Base-by-base conservation (phyloP, 1,140 invertebrate genomes). In the Leptoteleia sp. region DNA sequence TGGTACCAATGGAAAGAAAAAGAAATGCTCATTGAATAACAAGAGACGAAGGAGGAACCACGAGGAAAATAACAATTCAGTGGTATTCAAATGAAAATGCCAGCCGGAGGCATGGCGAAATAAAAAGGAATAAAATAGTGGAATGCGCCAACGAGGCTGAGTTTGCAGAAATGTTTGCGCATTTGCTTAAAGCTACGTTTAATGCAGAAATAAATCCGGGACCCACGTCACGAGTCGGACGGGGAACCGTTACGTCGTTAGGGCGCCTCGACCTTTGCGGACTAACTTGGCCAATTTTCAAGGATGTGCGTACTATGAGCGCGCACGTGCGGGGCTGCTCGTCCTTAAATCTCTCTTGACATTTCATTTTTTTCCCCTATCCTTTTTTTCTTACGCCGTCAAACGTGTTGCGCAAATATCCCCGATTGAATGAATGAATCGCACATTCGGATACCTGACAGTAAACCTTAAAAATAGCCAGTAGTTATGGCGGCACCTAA, bases 241-340 rank as follows among this genome's bases (percentile, higher is more conserved):
- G n/a, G n/a, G 16, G 25, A 33, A 47, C 64, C 64, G 64, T 76
- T 76, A 70, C 19, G 17, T 57, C 73, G 57, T 76, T 70, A 76
- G 57, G 65, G 47, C 55, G 31, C n/a, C 16, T 17, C 55, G 72
- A 76, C 72, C 62, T 76, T 68, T 68, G 47, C 59, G 15, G 33
- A 52, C 71, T 61, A 68, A 43, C 48, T 64, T 64, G 55, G 57
- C 48, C 48, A 68, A 76, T 68, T 68, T 64, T 67, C 72, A 76
- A 76, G 72, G 72, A 68, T 76, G 12, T 37, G 16, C 43, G 17
- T 68, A 55, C 48, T 61, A 54, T 38, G 55, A 55, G 38, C 9
- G 4, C 48, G 47, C 62, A 76, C 62, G 72, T 50, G 70, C 40
- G n/a, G n/a, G 6, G n/a, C 16, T 40, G 22, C 59, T 42, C 61